Percentiles rank a stretch among this genome's conserved stretches.
These are phyloP conservation scores for Zaprionus bogoriensis DNA, from an alignment of 2,888 invertebrate genomes.

Conservation along the genomic window DNA sequence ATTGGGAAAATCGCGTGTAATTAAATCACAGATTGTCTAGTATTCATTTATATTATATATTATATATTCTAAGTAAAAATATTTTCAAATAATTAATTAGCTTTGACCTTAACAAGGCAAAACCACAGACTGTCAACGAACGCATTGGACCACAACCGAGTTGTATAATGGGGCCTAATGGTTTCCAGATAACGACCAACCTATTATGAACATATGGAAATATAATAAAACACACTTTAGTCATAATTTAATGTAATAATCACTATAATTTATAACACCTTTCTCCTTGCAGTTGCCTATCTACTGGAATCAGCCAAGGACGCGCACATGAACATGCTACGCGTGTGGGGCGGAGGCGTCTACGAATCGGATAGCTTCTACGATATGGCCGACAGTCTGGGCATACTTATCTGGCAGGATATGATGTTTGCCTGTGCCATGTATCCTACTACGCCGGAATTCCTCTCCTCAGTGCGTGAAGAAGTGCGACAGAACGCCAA, in stretches of 20 bases:
- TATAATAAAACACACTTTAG: too few species aligned
- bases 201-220: not conserved
- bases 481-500: constrained; percentile 93
- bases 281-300: constrained; percentile 83
- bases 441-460: constrained; percentile 91
- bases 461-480: constrained; percentile 87
- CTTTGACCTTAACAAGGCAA: not conserved
- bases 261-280: not conserved
- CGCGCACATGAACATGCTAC: constrained; percentile 94
- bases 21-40: not conserved
- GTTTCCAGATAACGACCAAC: not conserved
- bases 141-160: not conserved
- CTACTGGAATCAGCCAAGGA: constrained; percentile 88
- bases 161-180: not conserved
- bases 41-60: not conserved
- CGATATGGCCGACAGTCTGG: constrained; percentile 91
- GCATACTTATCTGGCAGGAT: constrained; percentile 98
- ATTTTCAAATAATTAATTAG: not conserved
- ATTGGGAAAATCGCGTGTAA: not conserved
- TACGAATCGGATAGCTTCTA: constrained; percentile 97
- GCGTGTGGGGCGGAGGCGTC: constrained; percentile 99
- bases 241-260: not conserved
- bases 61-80: too few species aligned
- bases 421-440: constrained; percentile 98
- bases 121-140: not conserved